A percentile compares a stretch with the other conserved stretches of the same genome.
Evolutionary conservation across 2,888 invertebrate species (phyloP).

Genomic region (Dorcus hopei): DNA sequence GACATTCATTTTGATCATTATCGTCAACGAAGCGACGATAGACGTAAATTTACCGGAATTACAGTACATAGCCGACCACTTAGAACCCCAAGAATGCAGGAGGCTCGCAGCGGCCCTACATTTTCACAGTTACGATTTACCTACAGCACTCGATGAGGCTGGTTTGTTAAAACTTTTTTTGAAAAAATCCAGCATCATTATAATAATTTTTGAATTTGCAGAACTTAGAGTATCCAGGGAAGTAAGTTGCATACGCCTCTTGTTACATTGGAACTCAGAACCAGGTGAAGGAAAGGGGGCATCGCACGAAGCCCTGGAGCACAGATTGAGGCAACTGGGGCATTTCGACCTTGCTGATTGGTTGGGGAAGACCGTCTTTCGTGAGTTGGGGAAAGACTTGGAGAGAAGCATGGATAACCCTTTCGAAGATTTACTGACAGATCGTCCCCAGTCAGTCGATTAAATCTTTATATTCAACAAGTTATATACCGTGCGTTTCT

Average conservation of each 20-base stretch:
- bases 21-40: conserved; percentile 31
- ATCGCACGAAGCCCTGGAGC: conserved; percentile 56
- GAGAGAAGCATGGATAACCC: conserved; percentile 37
- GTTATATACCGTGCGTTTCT: too few relatives aligned
- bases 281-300: conserved; percentile 54
- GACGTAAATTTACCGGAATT: conserved; percentile 46
- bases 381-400: conserved; percentile 53
- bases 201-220: too few relatives aligned
- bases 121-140: conserved; percentile 51
- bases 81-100: conserved; percentile 58
- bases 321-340: conserved; percentile 58
- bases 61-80: conserved; percentile 57
- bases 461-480: too few relatives aligned
- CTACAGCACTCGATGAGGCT: conserved; percentile 47
- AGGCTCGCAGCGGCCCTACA: conserved; percentile 58
- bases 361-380: conserved; percentile 58
- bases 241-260: conserved; percentile 54
- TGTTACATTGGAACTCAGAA: conserved; percentile 58
- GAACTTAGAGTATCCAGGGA: conserved; percentile 51
- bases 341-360: conserved; percentile 59
- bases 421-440: conserved; percentile 31
- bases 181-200: too few relatives aligned
- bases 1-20: background rate
- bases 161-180: conserved; percentile 19
- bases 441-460: background rate